Evolutionary conservation across 2,113 vertebrate genomes (phyloP).

Genomic region (Megalops atlanticus): DNA sequence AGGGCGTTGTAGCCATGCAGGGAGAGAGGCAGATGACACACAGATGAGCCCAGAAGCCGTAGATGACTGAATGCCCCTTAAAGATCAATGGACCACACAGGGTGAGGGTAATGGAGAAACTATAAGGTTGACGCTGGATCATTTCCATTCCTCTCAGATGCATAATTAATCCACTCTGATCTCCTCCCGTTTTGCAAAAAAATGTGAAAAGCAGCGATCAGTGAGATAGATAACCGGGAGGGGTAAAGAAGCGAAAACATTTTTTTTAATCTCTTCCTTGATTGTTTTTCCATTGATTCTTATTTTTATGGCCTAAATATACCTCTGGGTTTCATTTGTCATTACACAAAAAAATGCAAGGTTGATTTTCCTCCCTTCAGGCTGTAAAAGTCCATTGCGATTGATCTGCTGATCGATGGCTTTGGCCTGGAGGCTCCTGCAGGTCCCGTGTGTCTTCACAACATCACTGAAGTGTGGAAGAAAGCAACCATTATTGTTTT

Average conservation of each 20-base stretch:
- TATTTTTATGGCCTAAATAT: conserved; percentile 8
- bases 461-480: neutral
- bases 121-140: neutral
- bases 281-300: neutral
- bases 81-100: neutral
- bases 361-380: neutral
- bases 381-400: conserved; percentile 11
- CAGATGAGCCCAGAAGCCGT: neutral
- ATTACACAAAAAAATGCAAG: conserved; percentile 2
- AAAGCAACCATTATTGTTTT: neutral
- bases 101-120: neutral
- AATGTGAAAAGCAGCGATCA: neutral
- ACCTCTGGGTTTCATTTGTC: conserved; percentile 11
- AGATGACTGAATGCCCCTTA: neutral
- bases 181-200: neutral
- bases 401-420: neutral
- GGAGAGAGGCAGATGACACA: neutral
- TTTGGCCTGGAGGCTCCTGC: neutral
- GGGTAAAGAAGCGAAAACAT: neutral
- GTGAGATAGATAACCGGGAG: neutral
- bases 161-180: neutral
- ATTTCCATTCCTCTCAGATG: neutral
- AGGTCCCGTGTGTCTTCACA: neutral
- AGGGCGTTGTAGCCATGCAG: too few species aligned
- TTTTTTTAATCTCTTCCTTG: neutral